Conservation (phyloP, 2,888 invertebrate species). For the Ernsta delagoae region DNA sequence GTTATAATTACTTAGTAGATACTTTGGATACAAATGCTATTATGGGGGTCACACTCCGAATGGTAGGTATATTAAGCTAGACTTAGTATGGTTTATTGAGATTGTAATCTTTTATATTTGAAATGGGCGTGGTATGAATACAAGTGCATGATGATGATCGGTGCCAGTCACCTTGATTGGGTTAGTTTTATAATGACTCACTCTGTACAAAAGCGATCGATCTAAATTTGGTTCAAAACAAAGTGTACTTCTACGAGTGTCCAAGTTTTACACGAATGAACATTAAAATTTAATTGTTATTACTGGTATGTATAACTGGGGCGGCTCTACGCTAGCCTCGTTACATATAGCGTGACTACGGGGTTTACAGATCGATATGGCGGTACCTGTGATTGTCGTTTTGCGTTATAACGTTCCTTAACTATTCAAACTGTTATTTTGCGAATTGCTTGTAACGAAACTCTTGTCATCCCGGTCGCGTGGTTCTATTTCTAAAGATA, state of each 20-base stretch:
- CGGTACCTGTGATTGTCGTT: slow-evolving; percentile 38
- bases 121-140: slow-evolving; percentile 43
- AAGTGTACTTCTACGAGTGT: slow-evolving; percentile 36
- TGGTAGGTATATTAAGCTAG: slow-evolving; percentile 35
- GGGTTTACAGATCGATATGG: slow-evolving; percentile 38
- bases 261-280: slow-evolving; percentile 31
- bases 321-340: slow-evolving; percentile 37
- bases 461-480: slow-evolving; percentile 33
- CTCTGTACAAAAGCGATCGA: slow-evolving; percentile 37
- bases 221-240: slow-evolving; percentile 29
- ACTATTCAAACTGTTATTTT: slow-evolving; percentile 36
- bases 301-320: slow-evolving; percentile 36
- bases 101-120: slow-evolving; percentile 7
- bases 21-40: slow-evolving; percentile 32
- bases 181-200: slow-evolving; percentile 31
- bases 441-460: slow-evolving; percentile 30
- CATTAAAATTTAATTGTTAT: slow-evolving; percentile 35
- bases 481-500: slow-evolving; percentile 34
- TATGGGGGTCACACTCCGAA: slow-evolving; percentile 26
- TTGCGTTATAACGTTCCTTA: slow-evolving; percentile 38
- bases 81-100: slow-evolving; percentile 20
- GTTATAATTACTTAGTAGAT: slow-evolving; percentile 29
- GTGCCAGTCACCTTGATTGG: slow-evolving; percentile 36
- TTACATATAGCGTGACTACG: slow-evolving; percentile 37
- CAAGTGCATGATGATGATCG: slow-evolving; percentile 49